A percentile compares a stretch with the other conserved stretches of the same genome.
These are phyloP conservation scores for Ophraella communa DNA, from an alignment of 2,888 invertebrate species.

Conservation along the genomic window DNA sequence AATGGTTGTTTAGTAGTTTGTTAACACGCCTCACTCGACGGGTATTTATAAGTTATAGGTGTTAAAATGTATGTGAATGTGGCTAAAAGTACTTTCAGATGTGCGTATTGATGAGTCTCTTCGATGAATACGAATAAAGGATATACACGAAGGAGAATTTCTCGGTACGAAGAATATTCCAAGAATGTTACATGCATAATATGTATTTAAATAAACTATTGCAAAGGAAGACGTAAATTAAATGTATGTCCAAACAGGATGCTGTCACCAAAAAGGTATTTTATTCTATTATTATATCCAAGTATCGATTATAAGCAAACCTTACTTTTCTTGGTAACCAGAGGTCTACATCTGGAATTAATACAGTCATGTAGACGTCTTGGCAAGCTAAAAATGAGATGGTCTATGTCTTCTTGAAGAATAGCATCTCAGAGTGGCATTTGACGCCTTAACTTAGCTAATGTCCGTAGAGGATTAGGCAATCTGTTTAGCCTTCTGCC, in stretches of 20 bases:
- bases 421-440: too few species aligned
- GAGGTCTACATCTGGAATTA: too few species aligned
- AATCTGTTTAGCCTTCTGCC: too few species aligned
- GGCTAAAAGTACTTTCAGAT: slow-evolving; percentile 1
- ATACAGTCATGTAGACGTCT: too few species aligned
- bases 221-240: not conserved
- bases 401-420: too few species aligned
- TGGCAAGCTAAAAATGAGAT: too few species aligned
- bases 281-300: too few species aligned
- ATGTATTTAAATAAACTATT: not conserved
- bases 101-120: slow-evolving; percentile 1
- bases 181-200: slow-evolving; percentile 3
- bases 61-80: slow-evolving; percentile 5
- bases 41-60: slow-evolving; percentile 9
- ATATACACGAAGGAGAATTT: not conserved
- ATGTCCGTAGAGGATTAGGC: too few species aligned
- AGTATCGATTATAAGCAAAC: too few species aligned
- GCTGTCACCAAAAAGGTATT: not conserved
- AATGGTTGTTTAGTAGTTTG: not conserved
- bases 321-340: too few species aligned
- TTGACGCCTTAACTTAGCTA: too few species aligned
- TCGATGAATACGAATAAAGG: slow-evolving; percentile 6
- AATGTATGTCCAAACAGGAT: not conserved
- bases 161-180: not conserved
- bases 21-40: slow-evolving; percentile 1